Evolutionary conservation across 2,797 vertebrate species (phyloP).

Genomic region (Platyrinchus mystaceus): DNA sequence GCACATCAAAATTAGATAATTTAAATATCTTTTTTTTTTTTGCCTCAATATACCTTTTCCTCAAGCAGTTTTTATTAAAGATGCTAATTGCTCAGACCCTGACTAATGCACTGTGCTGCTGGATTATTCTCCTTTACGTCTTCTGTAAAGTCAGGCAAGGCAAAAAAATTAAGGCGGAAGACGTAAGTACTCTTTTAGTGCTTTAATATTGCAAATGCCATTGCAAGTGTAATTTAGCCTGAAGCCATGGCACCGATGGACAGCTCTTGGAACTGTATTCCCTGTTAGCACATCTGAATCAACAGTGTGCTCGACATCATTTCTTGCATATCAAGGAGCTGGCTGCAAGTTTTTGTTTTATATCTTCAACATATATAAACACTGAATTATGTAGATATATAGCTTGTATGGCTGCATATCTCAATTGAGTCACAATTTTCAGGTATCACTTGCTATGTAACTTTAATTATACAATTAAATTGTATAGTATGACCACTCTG

Average conservation of each 20-base stretch:
- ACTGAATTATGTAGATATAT: not conserved
- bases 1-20: constrained; percentile 59
- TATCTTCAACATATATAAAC: rapidly evolving
- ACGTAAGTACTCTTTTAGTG: constrained; percentile 2
- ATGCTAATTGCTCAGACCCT: constrained; percentile 67
- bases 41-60: constrained; percentile 66
- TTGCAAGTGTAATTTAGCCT: constrained; percentile 44
- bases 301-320: rapidly evolving
- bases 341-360: not conserved
- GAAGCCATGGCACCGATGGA: constrained; percentile 14
- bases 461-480: not conserved
- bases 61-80: constrained; percentile 65
- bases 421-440: not conserved
- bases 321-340: not conserved
- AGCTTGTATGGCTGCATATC: not conserved
- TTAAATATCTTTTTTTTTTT: constrained; percentile 10
- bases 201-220: constrained; percentile 24
- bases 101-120: constrained; percentile 64
- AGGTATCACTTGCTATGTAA: not conserved
- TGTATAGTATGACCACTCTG: not conserved
- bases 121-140: constrained; percentile 24
- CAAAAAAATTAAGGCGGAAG: constrained; percentile 55
- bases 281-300: not conserved
- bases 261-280: not conserved
- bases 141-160: constrained; percentile 65